Percentiles rank a stretch among this genome's conserved stretches.
Conservation (phyloP, 2,797 vertebrate species). For the Sebastes nivosus region DNA sequence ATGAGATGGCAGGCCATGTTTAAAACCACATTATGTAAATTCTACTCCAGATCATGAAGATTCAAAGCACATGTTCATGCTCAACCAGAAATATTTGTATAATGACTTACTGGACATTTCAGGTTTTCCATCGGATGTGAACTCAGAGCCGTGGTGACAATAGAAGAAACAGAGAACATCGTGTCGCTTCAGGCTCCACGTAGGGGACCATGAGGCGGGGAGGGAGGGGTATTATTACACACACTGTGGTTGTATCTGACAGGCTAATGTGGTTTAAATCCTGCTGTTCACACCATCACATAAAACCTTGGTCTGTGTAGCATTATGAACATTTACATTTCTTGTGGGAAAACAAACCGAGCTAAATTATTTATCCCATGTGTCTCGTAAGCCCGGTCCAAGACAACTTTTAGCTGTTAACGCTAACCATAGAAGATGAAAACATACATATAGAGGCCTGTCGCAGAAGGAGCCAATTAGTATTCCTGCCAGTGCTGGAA, state of each 20-base stretch:
- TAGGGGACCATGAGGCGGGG: background rate
- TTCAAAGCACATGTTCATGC: background rate
- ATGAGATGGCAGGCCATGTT: background rate
- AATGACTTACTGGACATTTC: background rate
- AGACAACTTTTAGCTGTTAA: background rate
- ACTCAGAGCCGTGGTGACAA: background rate
- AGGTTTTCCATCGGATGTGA: background rate
- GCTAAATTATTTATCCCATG: background rate
- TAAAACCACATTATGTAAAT: background rate
- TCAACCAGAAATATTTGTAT: background rate
- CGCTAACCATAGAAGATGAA: background rate
- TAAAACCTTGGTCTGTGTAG: background rate
- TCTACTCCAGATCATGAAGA: background rate
- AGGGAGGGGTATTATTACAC: background rate
- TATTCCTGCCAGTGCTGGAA: background rate
- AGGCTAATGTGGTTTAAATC: background rate
- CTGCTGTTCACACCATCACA: background rate
- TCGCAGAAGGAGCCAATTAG: background rate
- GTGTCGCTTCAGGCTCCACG: background rate
- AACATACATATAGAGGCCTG: fast-evolving
- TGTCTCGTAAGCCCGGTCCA: background rate
- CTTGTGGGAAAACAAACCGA: background rate
- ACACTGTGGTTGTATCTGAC: background rate
- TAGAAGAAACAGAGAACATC: background rate
- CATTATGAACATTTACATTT: background rate